Conservation (phyloP, 2,113 vertebrate genomes). For the Carassius gibelio region DNA sequence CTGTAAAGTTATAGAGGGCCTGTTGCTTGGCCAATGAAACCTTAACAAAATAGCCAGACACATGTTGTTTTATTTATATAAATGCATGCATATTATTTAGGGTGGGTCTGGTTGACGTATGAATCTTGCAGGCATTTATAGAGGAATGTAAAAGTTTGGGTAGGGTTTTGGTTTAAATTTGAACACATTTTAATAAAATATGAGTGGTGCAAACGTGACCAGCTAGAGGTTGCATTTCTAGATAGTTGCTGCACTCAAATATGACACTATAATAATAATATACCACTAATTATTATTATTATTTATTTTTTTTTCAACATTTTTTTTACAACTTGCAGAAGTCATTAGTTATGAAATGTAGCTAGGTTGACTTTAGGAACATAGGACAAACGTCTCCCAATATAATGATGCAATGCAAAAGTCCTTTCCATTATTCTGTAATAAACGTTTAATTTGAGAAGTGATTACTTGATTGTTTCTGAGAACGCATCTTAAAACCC, state of each 20-base stretch:
- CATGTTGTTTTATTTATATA: conserved; percentile 45
- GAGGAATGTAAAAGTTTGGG: conserved; percentile 3
- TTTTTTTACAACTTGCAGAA: not conserved
- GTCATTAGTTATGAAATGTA: not conserved
- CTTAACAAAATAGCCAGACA: conserved; percentile 32
- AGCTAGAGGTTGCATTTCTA: not conserved
- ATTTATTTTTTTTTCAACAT: not conserved
- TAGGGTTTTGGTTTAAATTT: not conserved
- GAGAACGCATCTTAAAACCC: not conserved
- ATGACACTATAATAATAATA: not conserved
- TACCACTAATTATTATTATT: not conserved
- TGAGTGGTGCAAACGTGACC: not conserved
- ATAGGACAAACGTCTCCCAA: not conserved
- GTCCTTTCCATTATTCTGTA: not conserved
- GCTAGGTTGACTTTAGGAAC: not conserved
- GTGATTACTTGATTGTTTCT: conserved; percentile 27
- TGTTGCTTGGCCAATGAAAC: conserved; percentile 21
- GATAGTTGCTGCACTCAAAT: too few species aligned
- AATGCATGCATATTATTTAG: conserved; percentile 44
- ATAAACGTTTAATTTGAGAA: not conserved
- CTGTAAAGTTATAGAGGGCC: conserved; percentile 37
- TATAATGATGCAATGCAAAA: not conserved
- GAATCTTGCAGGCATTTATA: conserved; percentile 7
- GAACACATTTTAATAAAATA: not conserved
- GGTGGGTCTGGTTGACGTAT: conserved; percentile 27